Evolutionary conservation across 2,888 invertebrate species (phyloP).

Genomic region (Pterobdella sp.): DNA sequence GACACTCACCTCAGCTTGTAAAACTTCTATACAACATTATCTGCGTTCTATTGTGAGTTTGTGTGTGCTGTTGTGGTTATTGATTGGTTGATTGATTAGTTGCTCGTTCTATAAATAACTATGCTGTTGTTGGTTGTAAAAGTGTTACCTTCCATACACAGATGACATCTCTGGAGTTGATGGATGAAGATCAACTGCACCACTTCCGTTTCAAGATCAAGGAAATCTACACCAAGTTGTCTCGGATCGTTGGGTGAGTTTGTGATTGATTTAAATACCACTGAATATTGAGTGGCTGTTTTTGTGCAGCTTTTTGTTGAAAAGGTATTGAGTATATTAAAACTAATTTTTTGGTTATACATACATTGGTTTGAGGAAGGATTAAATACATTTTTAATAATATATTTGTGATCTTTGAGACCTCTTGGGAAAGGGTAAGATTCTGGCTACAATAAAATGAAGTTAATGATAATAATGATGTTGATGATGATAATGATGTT

Average conservation of each 20-base stretch:
- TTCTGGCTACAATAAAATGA: too few relatives aligned
- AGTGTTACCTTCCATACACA: neutral
- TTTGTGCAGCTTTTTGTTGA: too few relatives aligned
- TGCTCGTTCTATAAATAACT: neutral
- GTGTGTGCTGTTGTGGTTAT: conserved; percentile 3
- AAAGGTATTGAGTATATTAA: too few relatives aligned
- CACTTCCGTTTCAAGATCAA: conserved; percentile 17
- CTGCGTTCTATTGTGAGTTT: neutral
- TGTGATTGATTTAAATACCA: too few relatives aligned
- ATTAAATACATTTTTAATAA: too few relatives aligned
- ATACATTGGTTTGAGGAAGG: too few relatives aligned
- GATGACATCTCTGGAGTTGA: conserved; percentile 4
- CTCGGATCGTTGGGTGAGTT: conserved; percentile 8
- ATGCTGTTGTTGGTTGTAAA: neutral
- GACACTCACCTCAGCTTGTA: conserved; percentile 12
- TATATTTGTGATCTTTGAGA: too few relatives aligned
- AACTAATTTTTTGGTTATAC: too few relatives aligned
- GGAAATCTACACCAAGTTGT: conserved; percentile 4
- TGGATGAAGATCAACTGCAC: conserved; percentile 5
- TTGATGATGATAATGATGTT: too few relatives aligned
- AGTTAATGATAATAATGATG: too few relatives aligned
- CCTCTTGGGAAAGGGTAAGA: too few relatives aligned
- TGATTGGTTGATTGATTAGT: neutral
- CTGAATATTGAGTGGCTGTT: too few relatives aligned
- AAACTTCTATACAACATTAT: neutral